These are phyloP conservation scores for Acrocephalus scirpaceus DNA, from an alignment of 2,797 vertebrate genomes.

Conservation along the genomic window DNA sequence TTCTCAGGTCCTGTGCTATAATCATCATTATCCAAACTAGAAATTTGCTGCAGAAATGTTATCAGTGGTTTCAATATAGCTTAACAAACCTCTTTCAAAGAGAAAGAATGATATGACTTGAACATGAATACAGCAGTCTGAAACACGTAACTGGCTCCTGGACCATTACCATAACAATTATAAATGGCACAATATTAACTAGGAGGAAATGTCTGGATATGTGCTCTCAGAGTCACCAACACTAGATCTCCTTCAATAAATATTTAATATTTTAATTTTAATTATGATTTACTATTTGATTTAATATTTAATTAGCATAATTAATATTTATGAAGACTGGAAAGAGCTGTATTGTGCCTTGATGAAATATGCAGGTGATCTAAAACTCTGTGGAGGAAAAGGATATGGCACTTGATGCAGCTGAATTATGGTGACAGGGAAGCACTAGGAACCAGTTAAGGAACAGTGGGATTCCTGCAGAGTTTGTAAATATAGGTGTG, in stretches of 20 bases:
- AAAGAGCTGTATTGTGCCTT: not conserved
- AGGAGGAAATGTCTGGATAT: not conserved
- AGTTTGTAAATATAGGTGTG: not conserved
- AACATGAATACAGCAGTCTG: not conserved
- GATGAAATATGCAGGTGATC: constrained; percentile 16
- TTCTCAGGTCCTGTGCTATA: not conserved
- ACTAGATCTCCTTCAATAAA: not conserved
- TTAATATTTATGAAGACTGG: constrained; percentile 37
- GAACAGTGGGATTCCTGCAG: not conserved
- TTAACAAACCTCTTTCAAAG: not conserved
- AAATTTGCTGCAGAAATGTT: not conserved
- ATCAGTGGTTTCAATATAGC: not conserved
- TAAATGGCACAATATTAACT: constrained; percentile 6
- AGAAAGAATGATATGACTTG: not conserved
- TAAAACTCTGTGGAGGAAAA: not conserved
- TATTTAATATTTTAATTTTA: constrained; percentile 51
- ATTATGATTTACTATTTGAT: not conserved
- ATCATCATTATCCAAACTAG: not conserved
- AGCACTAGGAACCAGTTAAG: not conserved
- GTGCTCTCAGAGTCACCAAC: not conserved
- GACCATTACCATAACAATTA: constrained; percentile 15
- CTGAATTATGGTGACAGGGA: not conserved
- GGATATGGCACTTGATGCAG: not conserved
- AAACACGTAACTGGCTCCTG: not conserved
- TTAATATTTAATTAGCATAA: constrained; percentile 40